These are phyloP conservation scores for Musca vetustissima DNA, from an alignment of 1,140 invertebrate species.

Conservation along the genomic window DNA sequence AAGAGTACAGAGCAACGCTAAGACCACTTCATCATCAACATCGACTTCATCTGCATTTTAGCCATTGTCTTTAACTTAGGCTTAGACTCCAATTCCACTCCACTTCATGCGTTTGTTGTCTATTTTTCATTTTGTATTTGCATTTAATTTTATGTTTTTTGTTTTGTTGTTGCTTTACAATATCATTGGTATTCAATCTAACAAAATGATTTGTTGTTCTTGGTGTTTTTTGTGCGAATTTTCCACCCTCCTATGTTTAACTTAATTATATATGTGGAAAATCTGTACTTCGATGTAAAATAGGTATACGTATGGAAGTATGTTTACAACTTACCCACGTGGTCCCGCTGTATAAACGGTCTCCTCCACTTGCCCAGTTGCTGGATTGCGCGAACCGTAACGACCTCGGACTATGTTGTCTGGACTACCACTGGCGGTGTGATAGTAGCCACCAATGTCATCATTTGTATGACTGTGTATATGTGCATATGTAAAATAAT, in stretches of 20 bases:
- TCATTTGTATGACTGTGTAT: slow-evolving; percentile 63
- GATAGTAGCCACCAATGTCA: slow-evolving; percentile 64
- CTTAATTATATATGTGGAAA: not conserved
- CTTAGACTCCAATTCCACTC: not conserved
- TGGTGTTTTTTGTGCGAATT: not conserved
- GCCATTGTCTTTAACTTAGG: no score
- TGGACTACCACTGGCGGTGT: slow-evolving; percentile 62
- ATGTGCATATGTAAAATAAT: not conserved
- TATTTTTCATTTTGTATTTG: not conserved
- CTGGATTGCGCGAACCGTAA: slow-evolving; percentile 66
- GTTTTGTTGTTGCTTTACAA: not conserved
- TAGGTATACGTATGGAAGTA: not conserved
- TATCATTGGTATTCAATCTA: slow-evolving; percentile 6
- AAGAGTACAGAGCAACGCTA: not conserved
- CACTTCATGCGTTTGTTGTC: not conserved
- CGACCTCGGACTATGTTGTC: slow-evolving; percentile 65
- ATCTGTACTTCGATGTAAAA: not conserved
- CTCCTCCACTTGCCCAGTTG: slow-evolving; percentile 65
- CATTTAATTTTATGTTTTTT: not conserved
- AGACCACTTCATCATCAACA: slow-evolving; percentile 4
- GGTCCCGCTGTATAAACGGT: slow-evolving; percentile 73
- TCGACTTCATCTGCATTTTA: not conserved
- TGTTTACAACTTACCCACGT: slow-evolving; percentile 60
- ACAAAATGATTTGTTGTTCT: slow-evolving; percentile 16
- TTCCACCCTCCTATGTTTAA: not conserved